A percentile compares a stretch with the other conserved stretches of the same genome.
Conservation (phyloP, 2,113 vertebrate genomes). For the Pelecanus crispus region DNA sequence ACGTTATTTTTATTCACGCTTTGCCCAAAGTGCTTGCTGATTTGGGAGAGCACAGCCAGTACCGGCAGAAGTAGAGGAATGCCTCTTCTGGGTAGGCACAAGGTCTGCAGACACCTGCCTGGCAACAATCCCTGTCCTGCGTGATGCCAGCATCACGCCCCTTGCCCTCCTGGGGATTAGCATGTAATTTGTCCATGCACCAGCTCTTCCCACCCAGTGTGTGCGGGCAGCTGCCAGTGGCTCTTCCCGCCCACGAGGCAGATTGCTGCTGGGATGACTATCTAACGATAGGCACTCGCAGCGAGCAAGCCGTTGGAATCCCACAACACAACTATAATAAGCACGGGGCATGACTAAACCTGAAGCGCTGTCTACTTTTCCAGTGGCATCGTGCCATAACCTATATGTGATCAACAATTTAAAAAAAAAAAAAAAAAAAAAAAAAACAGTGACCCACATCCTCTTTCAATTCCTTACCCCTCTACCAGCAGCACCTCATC, state of each 20-base stretch:
- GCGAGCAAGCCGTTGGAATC: background rate
- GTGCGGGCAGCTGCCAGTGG: background rate
- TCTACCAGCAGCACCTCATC: background rate
- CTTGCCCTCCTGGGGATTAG: background rate
- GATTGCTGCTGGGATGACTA: background rate
- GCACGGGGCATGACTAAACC: constrained; percentile 4
- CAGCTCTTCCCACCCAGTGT: background rate
- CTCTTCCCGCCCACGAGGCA: background rate
- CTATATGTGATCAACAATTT: background rate
- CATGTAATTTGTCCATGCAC: background rate
- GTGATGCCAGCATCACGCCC: background rate
- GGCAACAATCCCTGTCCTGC: background rate
- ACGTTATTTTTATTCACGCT: rapidly evolving
- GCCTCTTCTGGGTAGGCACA: background rate
- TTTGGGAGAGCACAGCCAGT: background rate
- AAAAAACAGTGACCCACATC: background rate
- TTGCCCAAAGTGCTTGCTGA: background rate
- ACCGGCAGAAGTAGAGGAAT: background rate
- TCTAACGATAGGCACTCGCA: background rate
- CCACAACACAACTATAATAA: constrained; percentile 13
- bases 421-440: background rate
- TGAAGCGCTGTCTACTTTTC: background rate
- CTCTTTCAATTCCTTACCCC: background rate
- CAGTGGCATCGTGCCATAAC: background rate
- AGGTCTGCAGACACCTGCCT: background rate